Evolutionary conservation across 2,797 vertebrate genomes (phyloP), one percentile per base, ranked within the genome.

Genomic region (Anisognathus igniventris): DNA sequence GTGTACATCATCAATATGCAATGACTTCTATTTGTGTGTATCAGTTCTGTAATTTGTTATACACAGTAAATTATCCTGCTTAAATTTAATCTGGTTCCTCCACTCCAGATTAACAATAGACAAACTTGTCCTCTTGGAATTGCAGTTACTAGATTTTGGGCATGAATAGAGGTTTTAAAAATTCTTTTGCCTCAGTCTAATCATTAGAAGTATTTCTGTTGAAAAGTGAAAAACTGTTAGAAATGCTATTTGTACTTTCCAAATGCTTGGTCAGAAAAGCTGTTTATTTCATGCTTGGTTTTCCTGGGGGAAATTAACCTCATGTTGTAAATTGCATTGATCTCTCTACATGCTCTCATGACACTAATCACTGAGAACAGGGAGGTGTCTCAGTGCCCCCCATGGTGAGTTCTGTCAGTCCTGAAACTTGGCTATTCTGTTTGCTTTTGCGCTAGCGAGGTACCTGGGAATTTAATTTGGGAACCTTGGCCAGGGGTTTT

Each of bases 401-500:
- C 0, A 0, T 14, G 12, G 21, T 24, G n/a, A 53, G 7, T 35
- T 70, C 19, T 58, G 33, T 37, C 31, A 31, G 14, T 62, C 33
- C 54, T 71, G 25, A 71, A n/a, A 14, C 10, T 23, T 42, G 30
- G 33, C n/a, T 77, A 4, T 62, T 90, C 31, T 64, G 47, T 68
- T 53, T 75, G 61, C 6, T 86, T 79, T 90, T 2, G 1, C 17
- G 48, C 16, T 44, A 66, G 40, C 2, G 22, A 44, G 33, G 19
- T 54, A 35, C 40, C 58, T 62, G 47, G 84, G 44, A 80, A 53
- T 72, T 88, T 62, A 25, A 61, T 68, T 85, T 72, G 75, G 61
- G 37, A 81, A 37, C 8, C 13, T 72, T 65, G 37, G 42, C 50
- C 37, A 58, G 10, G n/a, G n/a, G 60, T 54, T 42, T 83, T 61